Evolutionary conservation across 2,888 invertebrate genomes (phyloP), one percentile per base, ranked within the genome.

Genomic region (Dichetophora obliterata): DNA sequence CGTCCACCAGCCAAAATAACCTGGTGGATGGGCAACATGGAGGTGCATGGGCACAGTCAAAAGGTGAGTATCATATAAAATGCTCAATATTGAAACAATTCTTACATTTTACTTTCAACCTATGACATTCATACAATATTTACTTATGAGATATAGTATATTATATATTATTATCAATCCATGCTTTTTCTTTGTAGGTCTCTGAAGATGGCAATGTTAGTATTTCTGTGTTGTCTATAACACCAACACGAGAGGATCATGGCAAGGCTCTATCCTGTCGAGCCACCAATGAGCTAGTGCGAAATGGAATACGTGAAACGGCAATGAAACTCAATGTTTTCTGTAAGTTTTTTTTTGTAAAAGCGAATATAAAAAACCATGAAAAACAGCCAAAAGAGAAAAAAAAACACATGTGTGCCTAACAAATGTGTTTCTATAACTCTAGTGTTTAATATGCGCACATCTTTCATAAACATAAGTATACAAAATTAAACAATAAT

Each of bases 271-370:
- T 97, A 78, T 94, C 94, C 72, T 97, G 97, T 86, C 92, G 95
- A 77, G 96, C 96, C 1, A 92, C 94, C 76, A 97, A 97, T 89
- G 91, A 92, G 68, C 91, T 93, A 81, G 91, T 96, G 31, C 92
- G 93, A 82, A 93, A 92, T 82, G 92, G 94, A 77, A 91, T 93
- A 27, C 92, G 93, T 79, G 96, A 97, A 88, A 94, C 95, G 80
- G 93, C 93, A 70, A 93, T 95, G 92, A 94, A 93, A 86, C 91
- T 97, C 77, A 94, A 95, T 90, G 94, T 97, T 82, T 95, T 94
- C 90, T 97, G 97, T 97, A 91, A 95, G 96, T 92, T 88, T 80
- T n/a, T n/a, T n/a, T n/a, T n/a, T n/a, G n/a, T n/a, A n/a, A n/a
- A n/a, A n/a, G n/a, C n/a, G n/a, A n/a, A n/a, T n/a, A 79, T 84